A percentile compares a stretch with the other conserved stretches of the same genome.
Evolutionary conservation across 2,797 vertebrate genomes (phyloP).

Genomic region (Hapalemur alaotrensis): DNA sequence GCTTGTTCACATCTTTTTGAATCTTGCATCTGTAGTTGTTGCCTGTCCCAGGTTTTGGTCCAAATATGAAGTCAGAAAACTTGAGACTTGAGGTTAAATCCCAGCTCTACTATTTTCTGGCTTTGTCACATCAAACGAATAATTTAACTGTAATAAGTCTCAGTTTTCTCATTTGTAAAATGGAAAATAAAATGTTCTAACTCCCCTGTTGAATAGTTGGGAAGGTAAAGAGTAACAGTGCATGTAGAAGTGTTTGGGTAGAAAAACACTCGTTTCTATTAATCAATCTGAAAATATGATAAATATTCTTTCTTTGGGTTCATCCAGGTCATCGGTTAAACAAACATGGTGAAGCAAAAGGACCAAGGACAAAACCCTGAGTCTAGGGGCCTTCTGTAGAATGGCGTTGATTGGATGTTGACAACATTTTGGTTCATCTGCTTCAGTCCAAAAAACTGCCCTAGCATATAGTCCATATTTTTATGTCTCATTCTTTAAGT

Average conservation of each 20-base stretch:
- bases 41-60: neutral
- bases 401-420: neutral
- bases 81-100: neutral
- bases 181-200: constrained; percentile 2
- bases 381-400: neutral
- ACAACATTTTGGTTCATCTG: neutral
- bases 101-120: neutral
- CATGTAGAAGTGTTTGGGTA: neutral
- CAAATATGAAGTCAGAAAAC: constrained; percentile 4
- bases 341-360: neutral
- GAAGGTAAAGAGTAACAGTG: neutral
- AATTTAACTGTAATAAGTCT: neutral
- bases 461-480: neutral
- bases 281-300: neutral
- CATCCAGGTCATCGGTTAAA: neutral
- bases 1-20: neutral
- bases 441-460: neutral
- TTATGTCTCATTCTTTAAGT: neutral
- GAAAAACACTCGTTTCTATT: neutral
- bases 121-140: neutral
- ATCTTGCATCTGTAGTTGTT: neutral
- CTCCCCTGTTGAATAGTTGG: neutral
- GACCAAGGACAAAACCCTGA: neutral
- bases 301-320: neutral
- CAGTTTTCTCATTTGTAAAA: neutral